phyloP scores from a whole-genome alignment of 2,797 vertebrate genomes.

The Channa striata region DNA sequence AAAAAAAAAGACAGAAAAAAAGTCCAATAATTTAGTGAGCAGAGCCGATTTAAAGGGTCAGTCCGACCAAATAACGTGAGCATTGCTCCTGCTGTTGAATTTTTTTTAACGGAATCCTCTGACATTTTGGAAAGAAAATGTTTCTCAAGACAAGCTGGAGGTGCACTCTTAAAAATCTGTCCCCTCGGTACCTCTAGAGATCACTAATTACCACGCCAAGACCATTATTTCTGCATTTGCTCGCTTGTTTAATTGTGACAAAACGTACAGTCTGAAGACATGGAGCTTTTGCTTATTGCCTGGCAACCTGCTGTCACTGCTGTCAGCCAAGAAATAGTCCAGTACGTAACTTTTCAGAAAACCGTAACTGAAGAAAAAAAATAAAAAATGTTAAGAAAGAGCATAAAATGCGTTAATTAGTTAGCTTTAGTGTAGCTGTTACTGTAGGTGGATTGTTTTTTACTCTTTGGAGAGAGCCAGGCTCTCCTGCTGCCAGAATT shows the following conservation, averaged over 20 bases:
- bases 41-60: neutral
- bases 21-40: constrained; percentile 2
- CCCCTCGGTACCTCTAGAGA: neutral
- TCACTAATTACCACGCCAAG: constrained; percentile 9
- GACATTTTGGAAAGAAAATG: constrained; percentile 7
- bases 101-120: neutral
- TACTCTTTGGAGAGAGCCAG: neutral
- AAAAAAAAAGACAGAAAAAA: constrained; percentile 3
- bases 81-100: neutral
- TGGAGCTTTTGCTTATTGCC: constrained; percentile 13
- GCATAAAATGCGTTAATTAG: neutral
- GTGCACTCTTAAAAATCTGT: neutral
- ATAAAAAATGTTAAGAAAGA: too few relatives aligned
- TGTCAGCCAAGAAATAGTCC: neutral
- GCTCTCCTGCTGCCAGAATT: neutral
- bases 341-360: neutral
- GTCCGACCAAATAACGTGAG: neutral
- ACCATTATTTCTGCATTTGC: too few relatives aligned
- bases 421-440: neutral
- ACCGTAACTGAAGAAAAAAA: too few relatives aligned
- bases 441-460: neutral
- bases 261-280: too few relatives aligned
- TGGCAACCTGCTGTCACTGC: neutral
- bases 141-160: neutral
- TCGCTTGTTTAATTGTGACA: constrained; percentile 8